These are phyloP conservation scores for Epistrophe grossulariae DNA, from an alignment of 2,888 invertebrate genomes.

Conservation along the genomic window DNA sequence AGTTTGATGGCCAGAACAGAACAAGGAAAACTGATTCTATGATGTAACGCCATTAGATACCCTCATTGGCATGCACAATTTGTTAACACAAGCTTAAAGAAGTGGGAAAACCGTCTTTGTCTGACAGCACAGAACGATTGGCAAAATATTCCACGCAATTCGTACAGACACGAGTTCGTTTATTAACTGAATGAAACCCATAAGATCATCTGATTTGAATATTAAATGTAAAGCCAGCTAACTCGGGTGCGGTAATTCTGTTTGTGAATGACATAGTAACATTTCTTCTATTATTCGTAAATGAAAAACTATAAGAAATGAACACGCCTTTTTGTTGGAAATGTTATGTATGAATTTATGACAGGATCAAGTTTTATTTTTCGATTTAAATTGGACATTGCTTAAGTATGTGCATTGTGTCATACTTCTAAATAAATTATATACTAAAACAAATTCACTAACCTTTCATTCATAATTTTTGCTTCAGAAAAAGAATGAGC, in stretches of 20 bases:
- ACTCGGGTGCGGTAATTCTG: slow-evolving; percentile 40
- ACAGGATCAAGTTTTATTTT: slow-evolving; percentile 6
- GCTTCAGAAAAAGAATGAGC: too few relatives aligned
- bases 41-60: slow-evolving; percentile 45
- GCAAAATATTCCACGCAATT: slow-evolving; percentile 58
- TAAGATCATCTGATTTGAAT: slow-evolving; percentile 42
- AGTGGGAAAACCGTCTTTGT: slow-evolving; percentile 30
- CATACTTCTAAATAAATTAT: too few relatives aligned
- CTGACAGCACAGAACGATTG: slow-evolving; percentile 41
- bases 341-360: slow-evolving; percentile 3
- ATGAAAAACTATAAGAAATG: not conserved
- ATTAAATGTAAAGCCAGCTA: slow-evolving; percentile 30
- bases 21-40: slow-evolving; percentile 13
- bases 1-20: slow-evolving; percentile 33
- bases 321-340: slow-evolving; percentile 24
- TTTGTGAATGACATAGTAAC: slow-evolving; percentile 45
- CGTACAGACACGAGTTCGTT: slow-evolving; percentile 43
- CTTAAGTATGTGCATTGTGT: too few relatives aligned
- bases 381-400: too few relatives aligned
- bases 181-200: slow-evolving; percentile 29
- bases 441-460: too few relatives aligned
- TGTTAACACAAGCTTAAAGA: slow-evolving; percentile 24
- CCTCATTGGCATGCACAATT: slow-evolving; percentile 60
- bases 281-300: not conserved
- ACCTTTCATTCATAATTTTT: too few relatives aligned